Evolutionary conservation across 2,113 vertebrate species (phyloP).

Genomic region (Cardinalis cardinalis): DNA sequence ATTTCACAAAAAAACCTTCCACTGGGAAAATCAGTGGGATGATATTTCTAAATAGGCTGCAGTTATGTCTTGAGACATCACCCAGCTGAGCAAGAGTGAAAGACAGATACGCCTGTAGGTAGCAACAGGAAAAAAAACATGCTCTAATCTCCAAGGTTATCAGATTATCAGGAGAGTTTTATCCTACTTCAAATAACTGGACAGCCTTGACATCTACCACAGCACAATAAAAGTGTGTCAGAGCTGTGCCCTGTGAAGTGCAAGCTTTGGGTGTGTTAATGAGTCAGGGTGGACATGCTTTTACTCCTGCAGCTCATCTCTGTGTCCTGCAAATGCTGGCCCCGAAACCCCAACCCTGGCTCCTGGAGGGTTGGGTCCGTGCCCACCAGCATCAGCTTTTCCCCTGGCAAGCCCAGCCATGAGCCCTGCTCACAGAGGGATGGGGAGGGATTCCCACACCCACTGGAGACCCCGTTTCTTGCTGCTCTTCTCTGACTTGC

Average conservation of each 20-base stretch:
- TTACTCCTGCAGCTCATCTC: background rate
- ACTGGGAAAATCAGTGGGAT: background rate
- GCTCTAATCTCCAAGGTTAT: background rate
- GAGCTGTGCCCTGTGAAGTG: background rate
- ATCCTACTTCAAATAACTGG: background rate
- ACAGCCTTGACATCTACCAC: background rate
- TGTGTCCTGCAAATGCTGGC: background rate
- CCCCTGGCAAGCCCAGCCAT: background rate
- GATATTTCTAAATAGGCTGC: background rate
- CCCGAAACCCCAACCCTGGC: background rate
- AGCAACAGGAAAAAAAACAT: background rate
- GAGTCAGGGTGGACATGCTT: background rate
- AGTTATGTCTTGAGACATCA: background rate
- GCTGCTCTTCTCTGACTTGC: background rate
- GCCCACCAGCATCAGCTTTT: background rate
- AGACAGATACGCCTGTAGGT: background rate
- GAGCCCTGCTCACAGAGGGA: background rate
- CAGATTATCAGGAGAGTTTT: background rate
- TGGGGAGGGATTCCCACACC: background rate
- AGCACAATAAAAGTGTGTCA: background rate
- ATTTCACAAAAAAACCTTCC: background rate
- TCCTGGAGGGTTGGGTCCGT: background rate
- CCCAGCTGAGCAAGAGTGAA: background rate
- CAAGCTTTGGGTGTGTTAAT: background rate
- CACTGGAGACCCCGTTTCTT: accelerated